Base-by-base conservation (phyloP, 1,140 invertebrate species). In the Caenorhabditis elegans region DNA sequence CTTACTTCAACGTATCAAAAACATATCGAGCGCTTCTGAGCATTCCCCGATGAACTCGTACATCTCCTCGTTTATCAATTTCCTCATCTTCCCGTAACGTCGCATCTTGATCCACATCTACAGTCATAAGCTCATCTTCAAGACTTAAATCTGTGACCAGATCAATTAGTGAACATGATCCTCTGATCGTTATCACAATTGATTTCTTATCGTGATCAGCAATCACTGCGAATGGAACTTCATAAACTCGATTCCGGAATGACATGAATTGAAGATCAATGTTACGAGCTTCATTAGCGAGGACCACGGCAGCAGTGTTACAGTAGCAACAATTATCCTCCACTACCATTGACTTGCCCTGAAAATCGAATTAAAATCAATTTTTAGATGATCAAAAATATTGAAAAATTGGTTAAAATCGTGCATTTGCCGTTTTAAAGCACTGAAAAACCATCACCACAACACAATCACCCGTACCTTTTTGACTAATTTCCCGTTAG, bases 311-410 rank as follows among this genome's bases (percentile, higher is more conserved):
- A 19, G 94, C 94, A 34, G 94, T 93, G 91, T 95, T 93, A 91
- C 95, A 96, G 82, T 94, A 91, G 88, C 95, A 97, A 90, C 94
- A 95, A 90, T 97, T 96, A 90, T 96, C 95, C 80, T 94, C 94
- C 11, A 93, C 91, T 11, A 96, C 93, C 15, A 92, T 93, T 47
- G 93, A 92, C 87, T 94, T 93, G 36, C 83, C 93, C 89, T 83
- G 55, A 1, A 65, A 65, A 70, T 3, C n/a, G n/a, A n/a, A n/a
- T n/a, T n/a, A n/a, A n/a, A n/a, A n/a, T n/a, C n/a, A n/a, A n/a
- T 17, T 11, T 60, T 60, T 17, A 15, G 11, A 34, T 5, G n/a
- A 8, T 17, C 10, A 2, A 53, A 4, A 17, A 24, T 24, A 6
- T 24, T 53, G 22, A 53, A 53, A 24, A 26, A n/a, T n/a, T 43